These are phyloP conservation scores for Pantherophis alleghaniensis DNA, from an alignment of 2,797 vertebrate genomes.

Conservation along the genomic window DNA sequence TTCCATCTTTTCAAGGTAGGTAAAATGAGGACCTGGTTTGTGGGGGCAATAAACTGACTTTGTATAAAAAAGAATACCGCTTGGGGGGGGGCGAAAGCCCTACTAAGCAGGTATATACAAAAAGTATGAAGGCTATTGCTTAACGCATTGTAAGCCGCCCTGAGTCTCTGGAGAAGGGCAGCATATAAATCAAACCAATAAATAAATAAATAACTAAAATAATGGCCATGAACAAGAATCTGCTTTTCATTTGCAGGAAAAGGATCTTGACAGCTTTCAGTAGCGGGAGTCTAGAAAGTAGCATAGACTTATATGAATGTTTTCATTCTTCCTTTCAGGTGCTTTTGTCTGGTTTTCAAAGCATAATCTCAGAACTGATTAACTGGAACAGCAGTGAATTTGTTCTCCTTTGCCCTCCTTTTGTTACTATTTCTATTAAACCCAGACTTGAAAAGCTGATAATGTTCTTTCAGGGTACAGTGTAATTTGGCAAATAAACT, in stretches of 20 bases:
- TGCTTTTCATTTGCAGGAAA: neutral
- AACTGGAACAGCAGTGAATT: neutral
- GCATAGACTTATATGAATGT: neutral
- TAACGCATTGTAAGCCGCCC: too few species aligned
- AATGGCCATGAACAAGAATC: neutral
- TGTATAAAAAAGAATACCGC: too few species aligned
- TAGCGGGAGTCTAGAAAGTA: neutral
- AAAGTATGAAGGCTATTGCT: too few species aligned
- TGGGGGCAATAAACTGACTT: too few species aligned
- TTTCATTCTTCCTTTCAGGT: neutral
- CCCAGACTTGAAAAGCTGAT: neutral
- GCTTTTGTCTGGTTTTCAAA: neutral
- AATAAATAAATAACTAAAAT: too few species aligned
- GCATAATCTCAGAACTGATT: neutral
- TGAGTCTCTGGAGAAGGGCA: too few species aligned
- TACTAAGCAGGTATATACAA: too few species aligned
- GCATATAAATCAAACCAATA: too few species aligned
- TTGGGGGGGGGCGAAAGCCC: too few species aligned
- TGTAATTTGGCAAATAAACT: neutral
- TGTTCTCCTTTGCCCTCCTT: neutral
- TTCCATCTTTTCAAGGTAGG: too few species aligned
- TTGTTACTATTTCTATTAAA: neutral
- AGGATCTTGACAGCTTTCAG: neutral
- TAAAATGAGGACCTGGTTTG: too few species aligned
- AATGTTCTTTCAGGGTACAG: neutral